phyloP scores from a whole-genome alignment of 64 coral and sea anemone species.

The Montipora efflorescens region DNA sequence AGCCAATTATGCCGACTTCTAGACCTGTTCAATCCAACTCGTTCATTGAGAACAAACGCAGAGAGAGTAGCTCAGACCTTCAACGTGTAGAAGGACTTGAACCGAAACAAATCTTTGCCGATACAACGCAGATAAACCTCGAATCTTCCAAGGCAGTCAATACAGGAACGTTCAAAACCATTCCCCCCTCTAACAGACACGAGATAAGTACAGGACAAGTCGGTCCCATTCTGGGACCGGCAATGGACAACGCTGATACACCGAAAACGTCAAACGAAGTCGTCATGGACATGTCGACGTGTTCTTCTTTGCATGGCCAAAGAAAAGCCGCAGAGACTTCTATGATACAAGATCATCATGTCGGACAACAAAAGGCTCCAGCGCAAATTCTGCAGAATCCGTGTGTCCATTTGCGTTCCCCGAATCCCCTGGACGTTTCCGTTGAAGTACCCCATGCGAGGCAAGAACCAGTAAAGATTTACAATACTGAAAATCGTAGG shows the following conservation, averaged over 20 bases:
- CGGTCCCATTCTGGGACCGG: neutral
- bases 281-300: no score
- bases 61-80: neutral
- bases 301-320: neutral
- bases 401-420: neutral
- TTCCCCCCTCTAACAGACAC: neutral
- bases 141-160: neutral
- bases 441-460: neutral
- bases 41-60: neutral
- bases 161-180: neutral
- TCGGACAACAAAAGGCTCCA: neutral
- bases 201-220: neutral
- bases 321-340: neutral
- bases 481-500: neutral
- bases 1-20: neutral
- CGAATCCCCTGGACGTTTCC: neutral
- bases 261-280: neutral
- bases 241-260: neutral
- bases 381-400: neutral
- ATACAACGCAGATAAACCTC: neutral
- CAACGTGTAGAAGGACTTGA: neutral
- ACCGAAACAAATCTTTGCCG: neutral
- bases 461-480: neutral
- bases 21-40: neutral
- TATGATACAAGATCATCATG: neutral